These are phyloP conservation scores for Glossophaga mutica DNA, from an alignment of 2,797 vertebrate genomes.

Conservation along the genomic window DNA sequence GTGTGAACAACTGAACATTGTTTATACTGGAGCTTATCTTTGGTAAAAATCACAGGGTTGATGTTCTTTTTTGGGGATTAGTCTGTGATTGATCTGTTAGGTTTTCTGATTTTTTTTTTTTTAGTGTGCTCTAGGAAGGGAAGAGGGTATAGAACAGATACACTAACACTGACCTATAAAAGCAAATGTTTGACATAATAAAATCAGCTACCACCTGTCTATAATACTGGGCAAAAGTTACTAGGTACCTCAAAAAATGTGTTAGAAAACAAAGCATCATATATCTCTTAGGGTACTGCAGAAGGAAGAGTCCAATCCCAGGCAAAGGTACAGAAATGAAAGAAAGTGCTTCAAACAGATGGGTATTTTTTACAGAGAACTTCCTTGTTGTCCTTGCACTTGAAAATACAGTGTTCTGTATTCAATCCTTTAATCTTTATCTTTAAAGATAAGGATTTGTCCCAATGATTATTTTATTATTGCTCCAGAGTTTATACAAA, in stretches of 20 bases:
- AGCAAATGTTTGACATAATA: background rate
- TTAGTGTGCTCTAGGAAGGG: background rate
- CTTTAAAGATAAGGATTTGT: constrained; percentile 68
- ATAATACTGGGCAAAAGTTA: background rate
- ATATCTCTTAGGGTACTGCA: background rate
- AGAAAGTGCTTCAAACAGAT: constrained; percentile 62
- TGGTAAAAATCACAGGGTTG: constrained; percentile 34
- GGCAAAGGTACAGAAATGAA: constrained; percentile 28
- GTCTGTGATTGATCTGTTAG: background rate
- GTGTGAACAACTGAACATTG: background rate
- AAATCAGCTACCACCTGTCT: constrained; percentile 27
- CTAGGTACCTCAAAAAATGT: background rate
- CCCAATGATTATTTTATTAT: constrained; percentile 64
- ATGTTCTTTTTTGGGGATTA: background rate
- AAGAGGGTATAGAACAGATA: background rate
- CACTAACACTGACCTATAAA: background rate
- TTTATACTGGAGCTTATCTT: background rate
- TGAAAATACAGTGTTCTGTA: constrained; percentile 58
- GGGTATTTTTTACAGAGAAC: constrained; percentile 51
- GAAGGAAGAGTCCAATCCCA: background rate
- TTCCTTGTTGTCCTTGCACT: constrained; percentile 66
- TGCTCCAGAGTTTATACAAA: constrained; percentile 61
- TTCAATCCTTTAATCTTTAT: constrained; percentile 64
- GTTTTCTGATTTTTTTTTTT: background rate
- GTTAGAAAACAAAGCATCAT: background rate